These are phyloP conservation scores for Hirudinaria manillensis DNA, from an alignment of 2,888 invertebrate genomes.

Conservation along the genomic window DNA sequence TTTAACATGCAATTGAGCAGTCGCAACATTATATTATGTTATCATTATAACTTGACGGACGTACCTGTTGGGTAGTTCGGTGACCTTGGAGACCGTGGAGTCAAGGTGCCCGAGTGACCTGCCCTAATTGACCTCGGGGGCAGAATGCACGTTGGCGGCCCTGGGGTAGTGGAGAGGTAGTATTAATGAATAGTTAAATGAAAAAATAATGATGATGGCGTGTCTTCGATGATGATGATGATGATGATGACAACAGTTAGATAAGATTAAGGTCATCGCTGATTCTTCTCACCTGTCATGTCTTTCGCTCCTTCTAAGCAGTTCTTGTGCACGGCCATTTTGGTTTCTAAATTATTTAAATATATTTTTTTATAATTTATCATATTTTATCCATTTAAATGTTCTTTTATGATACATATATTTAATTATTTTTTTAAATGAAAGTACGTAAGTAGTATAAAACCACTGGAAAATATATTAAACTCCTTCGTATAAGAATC, in stretches of 20 bases:
- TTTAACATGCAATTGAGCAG: too few relatives aligned
- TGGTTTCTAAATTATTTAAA: conserved; percentile 58
- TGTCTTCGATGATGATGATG: too few relatives aligned
- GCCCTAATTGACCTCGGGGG: conserved; percentile 18
- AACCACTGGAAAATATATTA: not conserved
- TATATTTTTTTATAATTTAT: not conserved
- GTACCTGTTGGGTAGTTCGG: not conserved
- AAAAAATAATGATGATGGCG: not conserved
- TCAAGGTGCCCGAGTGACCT: not conserved
- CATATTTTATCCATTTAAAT: too few relatives aligned
- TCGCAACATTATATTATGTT: too few relatives aligned
- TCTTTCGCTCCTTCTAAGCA: conserved; percentile 64
- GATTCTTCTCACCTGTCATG: conserved; percentile 30
- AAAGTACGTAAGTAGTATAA: not conserved
- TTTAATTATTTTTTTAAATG: too few relatives aligned
- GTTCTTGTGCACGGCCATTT: conserved; percentile 76
- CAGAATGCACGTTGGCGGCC: conserved; percentile 22
- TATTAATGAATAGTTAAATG: not conserved
- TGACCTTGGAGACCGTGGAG: not conserved
- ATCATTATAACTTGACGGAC: too few relatives aligned
- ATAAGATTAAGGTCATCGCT: not conserved
- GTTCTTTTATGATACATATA: too few relatives aligned
- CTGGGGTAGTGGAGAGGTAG: not conserved
- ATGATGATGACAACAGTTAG: too few relatives aligned
- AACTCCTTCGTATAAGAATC: not conserved